Percentiles rank a stretch among this genome's conserved stretches.
phyloP scores from a whole-genome alignment of 1,140 invertebrate genomes.

The Cepaea nemoralis region DNA sequence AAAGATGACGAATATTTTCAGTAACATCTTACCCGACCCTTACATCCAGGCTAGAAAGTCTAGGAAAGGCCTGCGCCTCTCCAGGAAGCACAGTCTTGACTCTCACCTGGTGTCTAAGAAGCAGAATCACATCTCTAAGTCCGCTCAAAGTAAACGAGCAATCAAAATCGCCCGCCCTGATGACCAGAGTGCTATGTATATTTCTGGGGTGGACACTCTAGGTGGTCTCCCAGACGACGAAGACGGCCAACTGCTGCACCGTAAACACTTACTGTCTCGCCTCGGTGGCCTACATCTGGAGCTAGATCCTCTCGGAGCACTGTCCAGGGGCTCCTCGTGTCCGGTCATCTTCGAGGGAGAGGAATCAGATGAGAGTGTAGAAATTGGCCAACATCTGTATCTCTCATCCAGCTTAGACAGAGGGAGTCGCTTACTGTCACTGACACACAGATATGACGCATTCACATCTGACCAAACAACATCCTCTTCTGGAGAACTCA shows the following conservation, averaged over 20 bases:
- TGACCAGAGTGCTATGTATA: background rate
- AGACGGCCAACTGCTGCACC: background rate
- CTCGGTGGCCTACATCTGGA: background rate
- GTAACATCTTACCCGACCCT: background rate
- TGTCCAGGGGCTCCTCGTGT: background rate
- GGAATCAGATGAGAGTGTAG: background rate
- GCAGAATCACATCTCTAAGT: background rate
- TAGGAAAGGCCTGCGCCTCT: background rate
- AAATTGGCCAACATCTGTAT: background rate
- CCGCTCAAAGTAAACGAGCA: background rate
- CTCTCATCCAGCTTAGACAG: background rate
- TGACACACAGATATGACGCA: background rate
- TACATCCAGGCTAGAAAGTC: background rate
- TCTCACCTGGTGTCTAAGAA: background rate
- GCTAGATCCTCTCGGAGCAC: background rate
- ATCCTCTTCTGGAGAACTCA: background rate
- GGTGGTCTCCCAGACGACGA: background rate
- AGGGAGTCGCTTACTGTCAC: background rate
- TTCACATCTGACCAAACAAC: background rate
- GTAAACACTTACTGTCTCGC: background rate
- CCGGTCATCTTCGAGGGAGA: background rate
- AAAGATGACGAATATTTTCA: background rate
- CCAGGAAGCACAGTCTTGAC: background rate
- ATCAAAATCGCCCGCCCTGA: background rate
- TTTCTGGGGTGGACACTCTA: constrained; percentile 1